A percentile compares a stretch with the other conserved stretches of the same genome.
phyloP scores from a whole-genome alignment of 2,113 vertebrate genomes.

The Nymphicus hollandicus region DNA sequence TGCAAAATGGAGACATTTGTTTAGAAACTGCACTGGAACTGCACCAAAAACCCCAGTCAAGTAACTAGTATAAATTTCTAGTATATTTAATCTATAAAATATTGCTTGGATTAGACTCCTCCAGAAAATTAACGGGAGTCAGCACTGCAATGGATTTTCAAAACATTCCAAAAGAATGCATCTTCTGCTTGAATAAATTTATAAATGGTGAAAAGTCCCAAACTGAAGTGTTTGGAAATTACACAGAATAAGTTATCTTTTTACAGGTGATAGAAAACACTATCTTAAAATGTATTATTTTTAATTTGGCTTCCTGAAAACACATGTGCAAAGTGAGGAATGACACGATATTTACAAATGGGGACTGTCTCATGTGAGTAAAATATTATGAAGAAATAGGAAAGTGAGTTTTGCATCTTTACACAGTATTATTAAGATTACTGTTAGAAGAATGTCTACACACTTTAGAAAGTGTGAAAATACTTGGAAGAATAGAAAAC shows the following conservation, averaged over 20 bases:
- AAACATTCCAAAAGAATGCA: neutral
- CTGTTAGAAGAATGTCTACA: neutral
- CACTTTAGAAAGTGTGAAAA: neutral
- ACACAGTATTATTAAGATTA: neutral
- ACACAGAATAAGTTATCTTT: neutral
- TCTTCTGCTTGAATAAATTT: neutral
- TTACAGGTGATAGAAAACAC: neutral
- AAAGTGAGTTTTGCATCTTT: neutral
- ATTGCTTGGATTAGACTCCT: neutral
- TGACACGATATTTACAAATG: neutral
- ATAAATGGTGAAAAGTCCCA: neutral
- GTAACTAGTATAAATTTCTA: neutral
- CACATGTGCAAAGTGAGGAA: neutral
- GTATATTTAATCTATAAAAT: neutral
- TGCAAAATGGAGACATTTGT: neutral
- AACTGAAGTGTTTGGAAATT: neutral
- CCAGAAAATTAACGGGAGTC: neutral
- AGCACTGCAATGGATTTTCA: neutral
- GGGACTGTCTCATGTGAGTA: neutral
- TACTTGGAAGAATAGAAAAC: neutral
- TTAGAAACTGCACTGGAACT: neutral
- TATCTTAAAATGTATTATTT: neutral
- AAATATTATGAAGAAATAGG: neutral
- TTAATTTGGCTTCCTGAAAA: neutral
- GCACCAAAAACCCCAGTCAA: neutral